Evolutionary conservation across 2,888 invertebrate species (phyloP).

Genomic region (Coelinius sp.): DNA sequence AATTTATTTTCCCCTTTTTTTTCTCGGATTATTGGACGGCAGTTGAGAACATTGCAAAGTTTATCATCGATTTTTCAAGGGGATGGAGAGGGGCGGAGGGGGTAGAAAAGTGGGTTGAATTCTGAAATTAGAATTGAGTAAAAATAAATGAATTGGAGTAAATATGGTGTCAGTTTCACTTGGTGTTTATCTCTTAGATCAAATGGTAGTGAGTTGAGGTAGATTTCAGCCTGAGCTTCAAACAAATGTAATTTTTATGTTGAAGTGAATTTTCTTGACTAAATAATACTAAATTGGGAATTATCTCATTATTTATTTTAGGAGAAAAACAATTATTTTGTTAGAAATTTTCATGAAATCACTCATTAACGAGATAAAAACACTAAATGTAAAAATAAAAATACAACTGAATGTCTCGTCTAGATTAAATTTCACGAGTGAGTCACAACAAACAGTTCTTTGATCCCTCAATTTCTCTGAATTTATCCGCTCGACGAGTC

Average conservation of each 20-base stretch:
- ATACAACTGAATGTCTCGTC: not conserved
- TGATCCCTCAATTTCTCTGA: not conserved
- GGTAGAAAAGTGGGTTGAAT: not conserved
- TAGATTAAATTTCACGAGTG: not conserved
- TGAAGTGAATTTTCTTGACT: not conserved
- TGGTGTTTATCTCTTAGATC: not conserved
- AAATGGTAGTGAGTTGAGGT: not conserved
- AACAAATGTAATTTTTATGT: not conserved
- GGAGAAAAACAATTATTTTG: not conserved
- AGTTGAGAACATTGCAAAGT: not conserved
- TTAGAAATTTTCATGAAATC: not conserved
- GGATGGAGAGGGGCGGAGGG: not conserved
- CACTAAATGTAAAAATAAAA: not conserved
- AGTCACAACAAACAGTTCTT: not conserved
- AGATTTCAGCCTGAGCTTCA: not conserved
- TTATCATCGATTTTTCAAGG: not conserved
- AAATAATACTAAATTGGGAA: not conserved
- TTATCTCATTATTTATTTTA: not conserved
- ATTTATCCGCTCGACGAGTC: not conserved
- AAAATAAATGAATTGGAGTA: slow-evolving; percentile 13
- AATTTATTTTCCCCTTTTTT: not conserved
- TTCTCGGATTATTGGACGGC: not conserved
- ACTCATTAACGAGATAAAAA: not conserved
- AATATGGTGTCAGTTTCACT: not conserved
- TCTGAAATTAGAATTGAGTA: slow-evolving; percentile 21